Evolutionary conservation across 2,888 invertebrate genomes (phyloP).

Genomic region (Sympetrum striolatum): DNA sequence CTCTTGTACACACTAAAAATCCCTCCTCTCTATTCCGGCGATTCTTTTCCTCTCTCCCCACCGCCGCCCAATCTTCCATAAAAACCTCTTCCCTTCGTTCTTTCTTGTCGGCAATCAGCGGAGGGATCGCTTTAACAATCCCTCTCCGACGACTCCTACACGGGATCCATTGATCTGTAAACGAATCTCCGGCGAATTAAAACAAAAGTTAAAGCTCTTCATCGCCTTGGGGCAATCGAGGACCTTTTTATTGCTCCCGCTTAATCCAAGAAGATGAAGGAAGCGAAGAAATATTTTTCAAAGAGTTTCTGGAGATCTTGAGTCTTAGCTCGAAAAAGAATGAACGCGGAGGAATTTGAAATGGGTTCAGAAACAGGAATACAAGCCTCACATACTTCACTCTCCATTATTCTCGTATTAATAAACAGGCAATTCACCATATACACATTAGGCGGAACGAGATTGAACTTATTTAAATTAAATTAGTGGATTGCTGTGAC

Average conservation of each 20-base stretch:
- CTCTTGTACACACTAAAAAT: slow-evolving; percentile 7
- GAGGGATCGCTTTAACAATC: not conserved
- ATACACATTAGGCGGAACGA: too few species aligned
- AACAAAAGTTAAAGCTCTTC: not conserved
- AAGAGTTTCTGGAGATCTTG: too few species aligned
- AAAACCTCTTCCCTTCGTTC: not conserved
- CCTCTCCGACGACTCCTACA: not conserved
- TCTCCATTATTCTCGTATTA: too few species aligned
- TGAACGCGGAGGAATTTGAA: too few species aligned
- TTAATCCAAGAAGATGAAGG: not conserved
- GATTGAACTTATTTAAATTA: too few species aligned
- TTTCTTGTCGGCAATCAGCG: not conserved
- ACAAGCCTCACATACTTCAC: too few species aligned
- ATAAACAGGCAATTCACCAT: too few species aligned
- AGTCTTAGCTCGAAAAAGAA: too few species aligned
- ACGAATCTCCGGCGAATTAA: not conserved
- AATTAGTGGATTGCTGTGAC: too few species aligned
- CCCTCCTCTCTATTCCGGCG: not conserved
- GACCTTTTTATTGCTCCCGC: not conserved
- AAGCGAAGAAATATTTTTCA: not conserved
- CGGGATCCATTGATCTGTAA: not conserved
- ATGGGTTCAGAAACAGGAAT: too few species aligned
- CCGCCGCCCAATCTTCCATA: not conserved
- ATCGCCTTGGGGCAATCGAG: not conserved
- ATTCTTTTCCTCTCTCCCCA: not conserved